These are phyloP conservation scores for Fragum fragum DNA, from an alignment of 2,888 invertebrate species.

Conservation along the genomic window DNA sequence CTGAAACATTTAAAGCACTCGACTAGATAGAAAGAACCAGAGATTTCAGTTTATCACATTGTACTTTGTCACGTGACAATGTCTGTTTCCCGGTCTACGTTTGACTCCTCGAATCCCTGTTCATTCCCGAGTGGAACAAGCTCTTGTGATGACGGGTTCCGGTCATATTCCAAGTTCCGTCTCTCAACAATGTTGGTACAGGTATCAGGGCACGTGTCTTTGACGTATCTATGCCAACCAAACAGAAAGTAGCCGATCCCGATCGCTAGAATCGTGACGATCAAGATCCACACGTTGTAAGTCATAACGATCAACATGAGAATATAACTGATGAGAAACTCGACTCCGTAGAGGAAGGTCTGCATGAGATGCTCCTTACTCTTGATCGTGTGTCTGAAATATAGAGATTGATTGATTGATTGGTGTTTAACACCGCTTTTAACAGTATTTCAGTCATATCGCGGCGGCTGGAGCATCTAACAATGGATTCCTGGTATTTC, in stretches of 20 bases:
- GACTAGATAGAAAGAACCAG: neutral
- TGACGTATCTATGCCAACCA: constrained; percentile 53
- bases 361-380: constrained; percentile 72
- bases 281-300: constrained; percentile 71
- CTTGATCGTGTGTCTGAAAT: constrained; percentile 70
- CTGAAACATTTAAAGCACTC: too few relatives aligned
- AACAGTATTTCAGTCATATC: too few relatives aligned
- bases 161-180: constrained; percentile 31
- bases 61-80: constrained; percentile 27
- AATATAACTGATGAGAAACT: constrained; percentile 69
- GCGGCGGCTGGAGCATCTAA: too few relatives aligned
- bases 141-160: constrained; percentile 55
- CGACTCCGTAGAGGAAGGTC: constrained; percentile 67
- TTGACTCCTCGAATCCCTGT: constrained; percentile 30
- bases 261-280: constrained; percentile 61
- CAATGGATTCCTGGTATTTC: too few relatives aligned
- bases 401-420: too few relatives aligned
- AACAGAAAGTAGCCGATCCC: constrained; percentile 65
- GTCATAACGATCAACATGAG: constrained; percentile 75
- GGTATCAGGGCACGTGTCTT: constrained; percentile 38
- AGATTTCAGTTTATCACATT: neutral
- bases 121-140: constrained; percentile 49
- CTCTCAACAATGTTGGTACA: constrained; percentile 40
- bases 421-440: too few relatives aligned
- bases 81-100: constrained; percentile 40